Conservation (phyloP, 2,113 vertebrate genomes). For the Megaceryle torquata region DNA sequence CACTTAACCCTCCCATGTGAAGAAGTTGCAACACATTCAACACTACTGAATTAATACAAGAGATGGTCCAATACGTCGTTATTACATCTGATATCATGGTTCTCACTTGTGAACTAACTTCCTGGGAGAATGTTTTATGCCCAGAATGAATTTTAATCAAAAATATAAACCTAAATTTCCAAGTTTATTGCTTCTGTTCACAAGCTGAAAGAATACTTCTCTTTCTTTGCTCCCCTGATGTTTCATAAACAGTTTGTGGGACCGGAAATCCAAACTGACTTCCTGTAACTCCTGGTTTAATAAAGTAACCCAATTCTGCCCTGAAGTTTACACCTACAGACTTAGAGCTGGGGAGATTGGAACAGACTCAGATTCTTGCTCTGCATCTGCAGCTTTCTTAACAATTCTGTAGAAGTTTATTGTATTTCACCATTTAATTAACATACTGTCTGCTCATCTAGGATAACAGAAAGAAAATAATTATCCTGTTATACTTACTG, state of each 20-base stretch:
- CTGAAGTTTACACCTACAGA: background rate
- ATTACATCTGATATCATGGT: background rate
- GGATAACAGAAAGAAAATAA: background rate
- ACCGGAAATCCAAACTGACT: background rate
- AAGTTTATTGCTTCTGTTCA: background rate
- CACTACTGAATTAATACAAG: background rate
- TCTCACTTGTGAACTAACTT: background rate
- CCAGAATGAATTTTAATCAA: background rate
- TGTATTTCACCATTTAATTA: background rate
- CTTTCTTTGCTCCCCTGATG: background rate
- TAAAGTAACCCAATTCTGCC: background rate
- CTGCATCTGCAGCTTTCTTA: background rate
- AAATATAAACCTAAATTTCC: background rate
- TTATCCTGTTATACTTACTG: constrained; percentile 13
- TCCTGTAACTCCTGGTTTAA: background rate
- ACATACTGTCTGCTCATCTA: background rate
- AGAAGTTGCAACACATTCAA: background rate
- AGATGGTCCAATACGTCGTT: background rate
- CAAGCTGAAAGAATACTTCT: background rate
- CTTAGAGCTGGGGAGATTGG: background rate
- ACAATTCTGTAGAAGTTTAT: background rate
- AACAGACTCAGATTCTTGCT: background rate
- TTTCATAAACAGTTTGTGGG: background rate
- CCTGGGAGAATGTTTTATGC: background rate
- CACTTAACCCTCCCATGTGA: background rate